Percentiles rank a stretch among this genome's conserved stretches.
phyloP scores from a whole-genome alignment of 2,113 vertebrate species.

The Aplodontia rufa region DNA sequence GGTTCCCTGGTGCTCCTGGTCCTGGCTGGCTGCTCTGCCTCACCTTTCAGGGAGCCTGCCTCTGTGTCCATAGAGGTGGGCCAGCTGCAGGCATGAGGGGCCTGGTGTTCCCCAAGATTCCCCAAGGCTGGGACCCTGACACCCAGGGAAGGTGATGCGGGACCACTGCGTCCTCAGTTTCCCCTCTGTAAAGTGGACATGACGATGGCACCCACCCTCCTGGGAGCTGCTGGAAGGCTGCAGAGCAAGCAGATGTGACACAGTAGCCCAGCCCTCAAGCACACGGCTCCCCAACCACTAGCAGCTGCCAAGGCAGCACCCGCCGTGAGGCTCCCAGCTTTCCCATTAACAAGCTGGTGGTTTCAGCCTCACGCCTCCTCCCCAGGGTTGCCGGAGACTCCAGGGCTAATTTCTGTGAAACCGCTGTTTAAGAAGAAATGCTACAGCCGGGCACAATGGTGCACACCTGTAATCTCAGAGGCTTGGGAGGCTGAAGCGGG shows the following conservation, averaged over 20 bases:
- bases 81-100: accelerated
- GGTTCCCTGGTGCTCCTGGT: accelerated
- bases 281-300: too few relatives aligned
- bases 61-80: background rate
- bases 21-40: background rate
- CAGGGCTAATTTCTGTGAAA: too few relatives aligned
- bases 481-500: too few relatives aligned
- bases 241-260: too few relatives aligned
- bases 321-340: accelerated
- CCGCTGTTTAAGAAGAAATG: too few relatives aligned
- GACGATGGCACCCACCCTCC: accelerated
- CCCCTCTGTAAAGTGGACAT: accelerated
- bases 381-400: background rate
- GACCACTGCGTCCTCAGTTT: accelerated
- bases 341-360: background rate
- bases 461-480: too few relatives aligned
- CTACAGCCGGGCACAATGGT: too few relatives aligned
- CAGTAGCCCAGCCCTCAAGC: accelerated
- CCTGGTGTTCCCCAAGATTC: background rate
- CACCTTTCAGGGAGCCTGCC: background rate
- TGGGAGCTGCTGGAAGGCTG: too few relatives aligned
- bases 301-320: background rate
- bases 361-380: background rate
- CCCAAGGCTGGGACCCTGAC: background rate
- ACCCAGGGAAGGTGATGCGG: background rate